Conservation (phyloP, 2,113 vertebrate species). For the Rhinichthys klamathensis region DNA sequence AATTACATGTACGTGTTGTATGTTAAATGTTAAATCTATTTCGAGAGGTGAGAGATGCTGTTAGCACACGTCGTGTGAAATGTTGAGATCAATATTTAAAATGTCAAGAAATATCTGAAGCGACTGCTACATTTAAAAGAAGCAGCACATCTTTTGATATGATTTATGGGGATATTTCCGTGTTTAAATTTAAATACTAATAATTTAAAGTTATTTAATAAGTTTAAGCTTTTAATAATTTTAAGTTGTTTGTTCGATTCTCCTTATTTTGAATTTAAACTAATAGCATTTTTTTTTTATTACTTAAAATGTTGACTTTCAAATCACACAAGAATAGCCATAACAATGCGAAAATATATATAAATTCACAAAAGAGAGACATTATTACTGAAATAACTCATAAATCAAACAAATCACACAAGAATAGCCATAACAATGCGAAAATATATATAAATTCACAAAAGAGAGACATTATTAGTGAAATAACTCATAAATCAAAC, state of each 20-base stretch:
- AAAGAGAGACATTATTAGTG: background rate
- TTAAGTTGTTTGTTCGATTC: background rate
- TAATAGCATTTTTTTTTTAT: background rate
- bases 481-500: background rate
- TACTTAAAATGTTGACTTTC: background rate
- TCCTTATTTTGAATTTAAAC: background rate
- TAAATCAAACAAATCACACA: background rate
- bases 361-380: background rate
- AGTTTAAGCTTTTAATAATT: background rate
- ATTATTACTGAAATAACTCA: background rate
- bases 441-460: background rate
- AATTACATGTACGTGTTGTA: background rate
- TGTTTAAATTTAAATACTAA: background rate
- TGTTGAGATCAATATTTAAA: background rate
- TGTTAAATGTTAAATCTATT: background rate
- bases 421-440: background rate
- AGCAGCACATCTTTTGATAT: background rate
- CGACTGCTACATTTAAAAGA: background rate
- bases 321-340: background rate
- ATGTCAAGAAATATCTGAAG: background rate
- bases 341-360: background rate
- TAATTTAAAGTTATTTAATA: background rate
- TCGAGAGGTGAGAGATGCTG: background rate
- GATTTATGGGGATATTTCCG: background rate
- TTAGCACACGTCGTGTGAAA: background rate